A percentile compares a stretch with the other conserved stretches of the same genome.
phyloP scores from a whole-genome alignment of 2,113 vertebrate species.

The Sinocyclocheilus rhinocerous region DNA sequence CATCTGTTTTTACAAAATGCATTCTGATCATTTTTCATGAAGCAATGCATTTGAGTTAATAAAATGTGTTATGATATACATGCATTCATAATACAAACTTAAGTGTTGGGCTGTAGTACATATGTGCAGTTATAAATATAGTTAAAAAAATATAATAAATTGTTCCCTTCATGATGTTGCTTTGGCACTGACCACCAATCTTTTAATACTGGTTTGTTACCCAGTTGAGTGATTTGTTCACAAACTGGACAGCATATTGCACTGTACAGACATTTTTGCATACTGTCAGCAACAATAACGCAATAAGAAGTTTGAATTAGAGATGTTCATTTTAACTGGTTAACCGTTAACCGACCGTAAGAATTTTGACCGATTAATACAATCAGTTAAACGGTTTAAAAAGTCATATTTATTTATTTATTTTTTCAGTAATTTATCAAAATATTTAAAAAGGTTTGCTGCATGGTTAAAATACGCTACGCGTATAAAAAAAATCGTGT shows the following conservation, averaged over 20 bases:
- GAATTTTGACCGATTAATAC: too few species aligned
- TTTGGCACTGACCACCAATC: neutral
- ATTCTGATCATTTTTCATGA: neutral
- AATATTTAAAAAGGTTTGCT: too few species aligned
- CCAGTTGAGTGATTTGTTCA: neutral
- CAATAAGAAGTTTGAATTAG: neutral
- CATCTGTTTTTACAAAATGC: neutral
- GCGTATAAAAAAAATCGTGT: too few species aligned
- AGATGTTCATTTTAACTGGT: too few species aligned
- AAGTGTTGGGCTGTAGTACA: too few species aligned
- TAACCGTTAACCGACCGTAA: too few species aligned
- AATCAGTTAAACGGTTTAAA: too few species aligned
- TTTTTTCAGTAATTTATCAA: too few species aligned
- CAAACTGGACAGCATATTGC: neutral
- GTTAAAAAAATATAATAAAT: neutral
- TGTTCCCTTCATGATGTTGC: neutral
- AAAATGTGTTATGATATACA: conserved; percentile 1
- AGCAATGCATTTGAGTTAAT: neutral
- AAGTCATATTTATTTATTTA: too few species aligned
- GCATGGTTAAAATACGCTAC: too few species aligned
- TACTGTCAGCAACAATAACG: neutral
- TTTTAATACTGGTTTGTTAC: neutral
- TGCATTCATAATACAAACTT: neutral
- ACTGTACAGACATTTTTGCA: neutral
- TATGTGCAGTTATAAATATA: too few species aligned